These are phyloP conservation scores for Crocallis elinguaria DNA, from an alignment of 2,888 invertebrate species.

Conservation along the genomic window DNA sequence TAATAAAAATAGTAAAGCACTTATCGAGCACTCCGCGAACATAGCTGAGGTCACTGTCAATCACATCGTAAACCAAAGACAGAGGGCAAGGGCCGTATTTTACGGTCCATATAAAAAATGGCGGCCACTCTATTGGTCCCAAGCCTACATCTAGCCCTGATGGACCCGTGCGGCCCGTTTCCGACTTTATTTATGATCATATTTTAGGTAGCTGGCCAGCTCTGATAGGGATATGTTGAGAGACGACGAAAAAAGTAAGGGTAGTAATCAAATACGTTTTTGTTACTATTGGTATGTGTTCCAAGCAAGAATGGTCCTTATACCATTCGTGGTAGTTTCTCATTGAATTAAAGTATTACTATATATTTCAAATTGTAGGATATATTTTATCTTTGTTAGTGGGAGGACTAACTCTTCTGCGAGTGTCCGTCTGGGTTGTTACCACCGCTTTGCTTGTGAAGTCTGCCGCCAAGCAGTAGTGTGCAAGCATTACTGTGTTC, in stretches of 20 bases:
- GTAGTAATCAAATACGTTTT: neutral
- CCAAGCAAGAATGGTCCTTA: no score
- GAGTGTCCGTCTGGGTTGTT: no score
- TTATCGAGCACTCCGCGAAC: slow-evolving; percentile 24
- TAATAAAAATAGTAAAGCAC: slow-evolving; percentile 31
- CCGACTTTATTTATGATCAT: slow-evolving; percentile 25
- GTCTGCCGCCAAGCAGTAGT: no score
- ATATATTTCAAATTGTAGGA: no score
- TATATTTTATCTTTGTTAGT: no score
- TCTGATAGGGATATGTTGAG: slow-evolving; percentile 17
- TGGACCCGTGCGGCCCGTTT: slow-evolving; percentile 17
- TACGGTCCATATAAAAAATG: slow-evolving; percentile 42
- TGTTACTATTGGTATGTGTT: neutral
- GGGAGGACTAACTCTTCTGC: no score
- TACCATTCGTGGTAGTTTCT: no score
- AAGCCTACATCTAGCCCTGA: slow-evolving; percentile 9
- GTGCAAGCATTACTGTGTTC: no score
- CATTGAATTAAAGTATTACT: no score
- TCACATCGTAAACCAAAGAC: slow-evolving; percentile 50
- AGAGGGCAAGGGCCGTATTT: slow-evolving; percentile 41
- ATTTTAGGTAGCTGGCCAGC: slow-evolving; percentile 16
- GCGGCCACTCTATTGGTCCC: slow-evolving; percentile 29
- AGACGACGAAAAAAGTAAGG: no score
- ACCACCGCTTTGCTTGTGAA: no score
- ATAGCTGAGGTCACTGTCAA: slow-evolving; percentile 54